Percentiles rank a stretch among this genome's conserved stretches.
These are phyloP conservation scores for Eurois occulta DNA, from an alignment of 2,888 invertebrate genomes.

Conservation along the genomic window DNA sequence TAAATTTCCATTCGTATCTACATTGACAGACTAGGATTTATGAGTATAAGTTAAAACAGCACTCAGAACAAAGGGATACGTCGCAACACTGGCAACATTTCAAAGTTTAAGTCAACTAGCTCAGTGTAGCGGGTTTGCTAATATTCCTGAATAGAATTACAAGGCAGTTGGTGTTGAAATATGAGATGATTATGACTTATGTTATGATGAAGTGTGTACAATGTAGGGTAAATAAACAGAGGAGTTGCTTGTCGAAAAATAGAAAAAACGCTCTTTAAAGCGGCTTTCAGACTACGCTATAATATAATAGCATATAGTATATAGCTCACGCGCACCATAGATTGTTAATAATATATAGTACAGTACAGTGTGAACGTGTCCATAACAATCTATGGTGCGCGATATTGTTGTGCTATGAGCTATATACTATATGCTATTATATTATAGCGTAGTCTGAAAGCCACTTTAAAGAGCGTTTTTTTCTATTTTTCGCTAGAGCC, in stretches of 20 bases:
- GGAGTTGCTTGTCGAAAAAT: not conserved
- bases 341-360: too few species aligned
- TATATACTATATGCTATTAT: too few species aligned
- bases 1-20: not conserved
- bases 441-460: too few species aligned
- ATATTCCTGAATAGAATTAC: constrained; percentile 15
- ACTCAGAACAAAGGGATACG: not conserved
- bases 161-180: constrained; percentile 6
- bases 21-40: constrained; percentile 11
- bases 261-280: too few species aligned
- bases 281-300: too few species aligned
- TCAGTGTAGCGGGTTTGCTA: not conserved
- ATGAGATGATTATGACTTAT: constrained; percentile 4
- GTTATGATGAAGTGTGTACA: not conserved
- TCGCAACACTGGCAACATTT: constrained; percentile 21
- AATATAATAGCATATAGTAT: too few species aligned
- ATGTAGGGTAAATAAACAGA: not conserved
- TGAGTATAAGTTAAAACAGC: not conserved
- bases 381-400: too few species aligned
- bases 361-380: too few species aligned
- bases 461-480: not conserved
- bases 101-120: constrained; percentile 25
- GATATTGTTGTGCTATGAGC: too few species aligned
- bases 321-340: too few species aligned
- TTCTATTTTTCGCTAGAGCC: too few species aligned